Evolutionary conservation across 2,797 vertebrate genomes (phyloP).

Genomic region (Fringilla coelebs): DNA sequence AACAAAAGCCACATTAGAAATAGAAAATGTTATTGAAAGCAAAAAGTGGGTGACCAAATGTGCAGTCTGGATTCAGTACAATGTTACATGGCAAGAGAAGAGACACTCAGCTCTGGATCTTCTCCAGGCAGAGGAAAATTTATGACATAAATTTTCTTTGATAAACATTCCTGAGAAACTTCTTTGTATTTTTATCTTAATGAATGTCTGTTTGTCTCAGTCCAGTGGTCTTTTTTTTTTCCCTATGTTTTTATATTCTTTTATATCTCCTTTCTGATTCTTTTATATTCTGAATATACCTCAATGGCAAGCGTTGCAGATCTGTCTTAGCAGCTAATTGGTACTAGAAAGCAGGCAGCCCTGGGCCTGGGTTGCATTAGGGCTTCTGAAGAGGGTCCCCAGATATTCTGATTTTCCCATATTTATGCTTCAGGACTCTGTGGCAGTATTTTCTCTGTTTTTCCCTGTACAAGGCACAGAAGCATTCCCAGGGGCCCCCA

Average conservation of each 20-base stretch:
- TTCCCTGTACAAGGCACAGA: neutral
- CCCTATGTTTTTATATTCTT: neutral
- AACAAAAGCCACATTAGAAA: constrained; percentile 58
- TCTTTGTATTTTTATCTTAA: constrained; percentile 16
- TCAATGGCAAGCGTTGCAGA: neutral
- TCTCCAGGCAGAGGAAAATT: constrained; percentile 28
- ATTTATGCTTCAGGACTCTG: neutral
- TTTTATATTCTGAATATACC: neutral
- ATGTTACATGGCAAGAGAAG: constrained; percentile 42
- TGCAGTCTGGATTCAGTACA: constrained; percentile 48
- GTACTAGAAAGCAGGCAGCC: neutral
- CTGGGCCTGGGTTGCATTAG: neutral
- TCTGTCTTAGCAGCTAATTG: constrained; percentile 12
- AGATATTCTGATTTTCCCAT: neutral
- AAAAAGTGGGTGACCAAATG: constrained; percentile 22
- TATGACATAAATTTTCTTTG: constrained; percentile 17
- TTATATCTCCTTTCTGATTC: neutral
- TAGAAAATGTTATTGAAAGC: constrained; percentile 31
- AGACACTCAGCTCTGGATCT: constrained; percentile 12
- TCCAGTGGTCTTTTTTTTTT: neutral
- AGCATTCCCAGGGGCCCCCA: neutral
- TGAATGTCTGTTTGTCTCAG: neutral
- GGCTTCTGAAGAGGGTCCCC: neutral
- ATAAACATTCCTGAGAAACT: constrained; percentile 23
- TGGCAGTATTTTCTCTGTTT: neutral